phyloP scores from a whole-genome alignment of 1,140 invertebrate species.

The Cheumatopsyche charites region DNA sequence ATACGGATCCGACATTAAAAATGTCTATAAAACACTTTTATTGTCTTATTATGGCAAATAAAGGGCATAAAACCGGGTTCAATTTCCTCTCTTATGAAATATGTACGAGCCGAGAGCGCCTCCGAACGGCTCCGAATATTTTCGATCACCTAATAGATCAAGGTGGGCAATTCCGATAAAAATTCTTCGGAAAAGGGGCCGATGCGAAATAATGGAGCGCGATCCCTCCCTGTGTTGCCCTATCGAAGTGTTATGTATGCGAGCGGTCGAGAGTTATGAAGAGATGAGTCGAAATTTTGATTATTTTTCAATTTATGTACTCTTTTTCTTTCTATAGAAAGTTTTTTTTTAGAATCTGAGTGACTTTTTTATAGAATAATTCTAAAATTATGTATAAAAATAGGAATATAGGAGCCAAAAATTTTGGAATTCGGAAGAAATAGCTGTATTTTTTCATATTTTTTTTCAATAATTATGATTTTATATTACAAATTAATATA shows the following conservation, averaged over 20 bases:
- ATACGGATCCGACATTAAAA: slow-evolving; percentile 14
- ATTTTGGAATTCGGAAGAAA: too few relatives aligned
- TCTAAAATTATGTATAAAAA: too few relatives aligned
- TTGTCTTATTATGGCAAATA: slow-evolving; percentile 23
- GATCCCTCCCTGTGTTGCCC: background rate
- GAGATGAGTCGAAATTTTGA: background rate
- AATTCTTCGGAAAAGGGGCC: background rate
- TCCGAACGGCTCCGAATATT: slow-evolving; percentile 16
- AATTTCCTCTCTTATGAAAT: slow-evolving; percentile 24
- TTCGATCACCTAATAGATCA: slow-evolving; percentile 20
- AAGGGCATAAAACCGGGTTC: slow-evolving; percentile 26
- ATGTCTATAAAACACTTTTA: slow-evolving; percentile 26
- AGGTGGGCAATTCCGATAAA: slow-evolving; percentile 5
- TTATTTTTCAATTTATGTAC: background rate
- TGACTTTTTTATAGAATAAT: too few relatives aligned
- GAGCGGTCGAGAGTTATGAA: background rate
- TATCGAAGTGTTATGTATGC: background rate
- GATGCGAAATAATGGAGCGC: background rate
- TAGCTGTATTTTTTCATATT: too few relatives aligned
- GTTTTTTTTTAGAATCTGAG: too few relatives aligned
- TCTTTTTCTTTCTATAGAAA: too few relatives aligned
- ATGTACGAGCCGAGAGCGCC: slow-evolving; percentile 16
- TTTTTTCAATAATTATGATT: too few relatives aligned
- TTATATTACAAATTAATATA: too few relatives aligned
- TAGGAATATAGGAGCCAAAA: too few relatives aligned